Conservation (phyloP, 2,113 vertebrate species). For the Benitochromis conjunctus region DNA sequence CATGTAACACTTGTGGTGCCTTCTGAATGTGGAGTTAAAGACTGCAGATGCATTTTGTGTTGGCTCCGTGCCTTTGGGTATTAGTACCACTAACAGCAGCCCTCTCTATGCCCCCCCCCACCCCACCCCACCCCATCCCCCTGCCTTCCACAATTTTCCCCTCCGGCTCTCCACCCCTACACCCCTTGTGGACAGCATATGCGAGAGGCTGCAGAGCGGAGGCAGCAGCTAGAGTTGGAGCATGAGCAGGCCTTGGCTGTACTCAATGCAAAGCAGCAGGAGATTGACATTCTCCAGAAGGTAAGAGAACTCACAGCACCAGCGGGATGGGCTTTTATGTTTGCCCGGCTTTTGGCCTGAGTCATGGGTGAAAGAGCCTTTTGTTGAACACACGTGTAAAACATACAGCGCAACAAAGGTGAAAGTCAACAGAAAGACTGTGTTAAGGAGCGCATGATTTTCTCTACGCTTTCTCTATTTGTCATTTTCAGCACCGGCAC, state of each 20-base stretch:
- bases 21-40: conserved; percentile 29
- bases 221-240: conserved; percentile 98
- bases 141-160: not conserved
- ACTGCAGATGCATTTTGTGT: conserved; percentile 54
- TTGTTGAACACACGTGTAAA: not conserved
- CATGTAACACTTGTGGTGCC: conserved; percentile 27
- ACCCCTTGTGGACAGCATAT: conserved; percentile 84
- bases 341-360: not conserved
- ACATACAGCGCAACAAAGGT: not conserved
- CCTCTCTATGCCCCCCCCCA: conserved; percentile 57
- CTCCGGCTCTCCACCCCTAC: conserved; percentile 35
- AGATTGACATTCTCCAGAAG: conserved; percentile 97
- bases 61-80: conserved; percentile 17
- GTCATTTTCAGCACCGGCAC: not conserved
- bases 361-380: conserved; percentile 30
- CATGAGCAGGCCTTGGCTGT: conserved; percentile 98
- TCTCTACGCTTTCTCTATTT: not conserved
- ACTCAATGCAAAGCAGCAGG: conserved; percentile 97
- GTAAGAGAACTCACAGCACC: conserved; percentile 66
- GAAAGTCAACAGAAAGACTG: conserved; percentile 15
- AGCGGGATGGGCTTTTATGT: not conserved
- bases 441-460: not conserved
- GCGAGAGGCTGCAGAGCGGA: conserved; percentile 96
- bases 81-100: conserved; percentile 60
- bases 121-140: not conserved